Percentiles rank a stretch among this genome's conserved stretches.
phyloP scores from a whole-genome alignment of 2,888 invertebrate species.

The Drosophila atripex region DNA sequence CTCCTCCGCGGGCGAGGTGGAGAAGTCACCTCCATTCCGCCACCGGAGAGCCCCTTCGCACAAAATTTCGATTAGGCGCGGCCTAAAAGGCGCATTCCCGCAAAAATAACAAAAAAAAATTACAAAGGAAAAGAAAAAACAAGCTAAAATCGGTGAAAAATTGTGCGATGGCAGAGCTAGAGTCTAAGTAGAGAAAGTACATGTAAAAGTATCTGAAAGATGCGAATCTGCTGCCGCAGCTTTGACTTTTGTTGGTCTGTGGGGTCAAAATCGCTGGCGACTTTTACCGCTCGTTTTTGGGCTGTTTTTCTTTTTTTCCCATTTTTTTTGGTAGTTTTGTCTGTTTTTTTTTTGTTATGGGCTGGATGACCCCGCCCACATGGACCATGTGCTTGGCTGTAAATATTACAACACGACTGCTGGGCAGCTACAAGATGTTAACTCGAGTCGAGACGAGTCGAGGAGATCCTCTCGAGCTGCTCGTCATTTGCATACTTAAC shows the following conservation, averaged over 20 bases:
- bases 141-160: constrained; percentile 16
- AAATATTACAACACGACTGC: constrained; percentile 76
- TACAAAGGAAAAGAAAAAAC: constrained; percentile 15
- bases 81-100: constrained; percentile 52
- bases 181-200: constrained; percentile 78
- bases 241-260: constrained; percentile 43
- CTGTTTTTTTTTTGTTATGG: not conserved
- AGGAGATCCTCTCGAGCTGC: constrained; percentile 37
- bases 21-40: too few relatives aligned
- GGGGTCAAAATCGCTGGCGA: constrained; percentile 69
- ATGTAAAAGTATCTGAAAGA: constrained; percentile 76
- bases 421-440: constrained; percentile 24
- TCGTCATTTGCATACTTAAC: constrained; percentile 79
- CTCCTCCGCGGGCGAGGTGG: not conserved
- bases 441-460: constrained; percentile 9
- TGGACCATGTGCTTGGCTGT: constrained; percentile 46
- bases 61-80: constrained; percentile 74
- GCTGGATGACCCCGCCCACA: constrained; percentile 44
- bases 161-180: constrained; percentile 60
- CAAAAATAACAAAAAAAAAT: constrained; percentile 18
- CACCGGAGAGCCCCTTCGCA: constrained; percentile 36
- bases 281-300: constrained; percentile 73
- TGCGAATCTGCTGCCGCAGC: constrained; percentile 72
- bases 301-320: constrained; percentile 1
- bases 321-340: not conserved